Conservation (phyloP, 2,888 invertebrate species). For the Drosophila formosana region DNA sequence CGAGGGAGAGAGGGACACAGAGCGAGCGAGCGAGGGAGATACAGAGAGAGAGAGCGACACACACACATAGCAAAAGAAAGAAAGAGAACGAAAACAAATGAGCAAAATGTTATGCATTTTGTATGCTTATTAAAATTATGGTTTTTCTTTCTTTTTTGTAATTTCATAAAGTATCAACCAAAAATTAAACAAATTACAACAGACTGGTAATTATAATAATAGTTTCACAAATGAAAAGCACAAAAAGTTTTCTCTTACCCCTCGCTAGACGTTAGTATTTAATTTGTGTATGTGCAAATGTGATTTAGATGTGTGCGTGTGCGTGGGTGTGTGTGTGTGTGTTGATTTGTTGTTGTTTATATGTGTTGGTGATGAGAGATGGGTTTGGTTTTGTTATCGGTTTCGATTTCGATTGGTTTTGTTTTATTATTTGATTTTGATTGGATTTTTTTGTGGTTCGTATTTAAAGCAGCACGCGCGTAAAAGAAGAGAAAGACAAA, state of each 20-base stretch:
- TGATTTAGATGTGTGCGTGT: conserved; percentile 45
- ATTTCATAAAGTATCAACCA: conserved; percentile 30
- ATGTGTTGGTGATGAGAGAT: conserved; percentile 50
- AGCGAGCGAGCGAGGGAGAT: conserved; percentile 20
- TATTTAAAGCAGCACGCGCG: conserved; percentile 76
- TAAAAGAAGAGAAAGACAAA: conserved; percentile 81
- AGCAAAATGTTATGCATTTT: conserved; percentile 51
- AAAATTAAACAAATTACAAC: conserved; percentile 15
- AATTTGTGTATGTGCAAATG: conserved; percentile 58
- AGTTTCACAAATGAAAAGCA: conserved; percentile 51
- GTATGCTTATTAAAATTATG: conserved; percentile 28
- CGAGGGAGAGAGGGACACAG: conserved; percentile 14
- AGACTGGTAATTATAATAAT: conserved; percentile 9
- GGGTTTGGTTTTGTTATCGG: conserved; percentile 32
- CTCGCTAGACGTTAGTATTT: conserved; percentile 81
- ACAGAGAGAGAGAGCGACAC: conserved; percentile 24
- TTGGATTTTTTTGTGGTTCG: conserved; percentile 36
- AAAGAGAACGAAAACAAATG: conserved; percentile 56
- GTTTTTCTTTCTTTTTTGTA: conserved; percentile 19
- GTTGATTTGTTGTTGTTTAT: conserved; percentile 29
- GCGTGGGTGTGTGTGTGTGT: conserved; percentile 25
- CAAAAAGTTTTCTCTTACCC: conserved; percentile 75
- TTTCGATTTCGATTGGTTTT: conserved; percentile 9
- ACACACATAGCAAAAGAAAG: conserved; percentile 33
- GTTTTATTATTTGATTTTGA: conserved; percentile 24